Evolutionary conservation across 2,888 invertebrate species (phyloP), one percentile per base, ranked within the genome.

Genomic region (Omphaloscelis lunosa): DNA sequence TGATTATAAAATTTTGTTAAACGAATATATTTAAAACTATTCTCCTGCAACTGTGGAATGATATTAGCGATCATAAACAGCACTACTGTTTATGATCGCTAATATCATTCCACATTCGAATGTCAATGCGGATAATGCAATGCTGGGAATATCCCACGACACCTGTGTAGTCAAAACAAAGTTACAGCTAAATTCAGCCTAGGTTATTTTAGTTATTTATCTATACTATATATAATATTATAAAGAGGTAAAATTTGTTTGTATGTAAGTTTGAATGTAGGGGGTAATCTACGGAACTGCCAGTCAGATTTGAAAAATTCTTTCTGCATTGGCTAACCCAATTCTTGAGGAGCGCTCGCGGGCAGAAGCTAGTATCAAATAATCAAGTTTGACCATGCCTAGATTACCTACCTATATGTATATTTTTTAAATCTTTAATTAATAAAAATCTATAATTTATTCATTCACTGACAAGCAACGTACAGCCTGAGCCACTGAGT

Each of bases 101-200:
- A 41, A 27, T 8, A 62, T 27, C n/a, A 8, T 53, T 67, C 12
- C 12, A 62, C 51, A 83, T 58, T 67, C 17, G 45, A 83, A 78
- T 56, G 56, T 48, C 48, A 58, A 34, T 71, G n/a, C 73, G 62
- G 84, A 72, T 72, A 83, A 71, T 68, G 34, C 27, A 27, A 58
- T 76, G 15, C 56, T 69, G 67, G 41, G 27, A 70, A 79, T n/a
- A 72, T 34, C 73, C 71, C 65, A 70, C 45, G 34, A 65, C 9
- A 76, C 15, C 2, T 45, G n/a, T 20, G 39, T 27, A 59, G 27
- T 45, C 20, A 63, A 70, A 62, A 56, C 45, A 63, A 81, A 69
- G 27, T 29, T 41, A 53, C 17, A 39, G 3, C 17, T 27, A 27
- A 29, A 45, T 63, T 56, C 29, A 53, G n/a, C 6, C 9, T 48